Conservation (phyloP, 2,797 vertebrate species). For the Aldrovandia affinis region DNA sequence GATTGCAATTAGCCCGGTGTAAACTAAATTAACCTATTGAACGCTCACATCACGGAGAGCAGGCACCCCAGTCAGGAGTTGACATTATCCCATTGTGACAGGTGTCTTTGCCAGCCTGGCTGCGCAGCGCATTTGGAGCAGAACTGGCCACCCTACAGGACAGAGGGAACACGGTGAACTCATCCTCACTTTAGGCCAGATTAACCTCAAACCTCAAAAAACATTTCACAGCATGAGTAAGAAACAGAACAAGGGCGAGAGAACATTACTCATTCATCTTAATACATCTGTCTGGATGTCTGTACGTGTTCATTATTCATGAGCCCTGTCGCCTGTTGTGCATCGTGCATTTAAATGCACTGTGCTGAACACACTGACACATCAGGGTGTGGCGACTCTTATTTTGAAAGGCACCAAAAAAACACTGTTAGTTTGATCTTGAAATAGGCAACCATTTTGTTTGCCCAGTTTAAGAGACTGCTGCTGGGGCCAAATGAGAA, state of each 20-base stretch:
- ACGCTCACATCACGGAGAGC: constrained; percentile 4
- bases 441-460: background rate
- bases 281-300: background rate
- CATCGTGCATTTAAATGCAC: background rate
- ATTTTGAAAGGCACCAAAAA: background rate
- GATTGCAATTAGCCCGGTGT: background rate
- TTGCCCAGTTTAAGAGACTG: background rate
- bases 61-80: constrained; percentile 4
- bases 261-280: background rate
- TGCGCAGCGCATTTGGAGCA: background rate
- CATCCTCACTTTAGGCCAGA: background rate
- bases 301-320: background rate
- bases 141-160: background rate
- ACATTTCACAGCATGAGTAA: background rate
- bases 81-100: constrained; percentile 7
- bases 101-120: background rate
- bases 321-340: background rate
- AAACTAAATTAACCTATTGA: background rate
- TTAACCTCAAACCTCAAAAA: constrained; percentile 1
- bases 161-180: background rate
- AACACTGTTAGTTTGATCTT: background rate
- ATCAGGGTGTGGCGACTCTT: background rate
- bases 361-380: background rate
- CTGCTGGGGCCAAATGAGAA: background rate
- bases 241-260: background rate